These are phyloP conservation scores for Plutella xylostella DNA, from an alignment of 2,888 invertebrate genomes.

Conservation along the genomic window DNA sequence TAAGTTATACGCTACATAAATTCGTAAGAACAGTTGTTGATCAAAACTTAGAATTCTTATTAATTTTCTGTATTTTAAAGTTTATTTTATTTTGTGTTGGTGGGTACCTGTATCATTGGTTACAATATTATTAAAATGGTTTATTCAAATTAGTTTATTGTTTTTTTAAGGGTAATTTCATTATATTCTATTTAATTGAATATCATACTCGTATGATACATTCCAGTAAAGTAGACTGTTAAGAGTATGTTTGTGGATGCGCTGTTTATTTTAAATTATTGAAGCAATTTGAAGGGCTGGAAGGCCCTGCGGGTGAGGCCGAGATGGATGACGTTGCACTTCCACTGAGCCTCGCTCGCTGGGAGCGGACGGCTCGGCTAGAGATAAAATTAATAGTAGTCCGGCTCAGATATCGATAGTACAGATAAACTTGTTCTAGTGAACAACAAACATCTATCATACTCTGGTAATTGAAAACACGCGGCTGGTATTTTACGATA, in stretches of 20 bases:
- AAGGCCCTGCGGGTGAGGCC: conserved; percentile 31
- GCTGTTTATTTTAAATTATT: conserved; percentile 58
- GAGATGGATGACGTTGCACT: conserved; percentile 55
- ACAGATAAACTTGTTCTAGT: conserved; percentile 53
- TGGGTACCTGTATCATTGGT: too few species aligned
- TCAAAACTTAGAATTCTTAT: too few species aligned
- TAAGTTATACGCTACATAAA: not conserved
- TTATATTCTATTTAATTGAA: not conserved
- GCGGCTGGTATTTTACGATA: conserved; percentile 38
- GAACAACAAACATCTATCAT: conserved; percentile 56
- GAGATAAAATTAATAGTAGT: conserved; percentile 53
- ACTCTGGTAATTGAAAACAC: conserved; percentile 49
- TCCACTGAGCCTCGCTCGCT: conserved; percentile 33
- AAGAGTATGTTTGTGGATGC: conserved; percentile 24
- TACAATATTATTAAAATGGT: too few species aligned
- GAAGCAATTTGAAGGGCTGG: conserved; percentile 41
- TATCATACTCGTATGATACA: not conserved
- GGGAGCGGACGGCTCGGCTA: conserved; percentile 25
- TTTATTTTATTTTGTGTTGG: too few species aligned
- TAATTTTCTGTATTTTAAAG: too few species aligned
- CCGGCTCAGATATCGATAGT: conserved; percentile 47
- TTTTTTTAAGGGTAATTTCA: not conserved
- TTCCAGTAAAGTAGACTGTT: not conserved
- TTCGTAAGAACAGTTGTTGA: too few species aligned
- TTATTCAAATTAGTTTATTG: not conserved